Conservation (phyloP, 2,888 invertebrate genomes). For the Stenoptilia bipunctidactyla region DNA sequence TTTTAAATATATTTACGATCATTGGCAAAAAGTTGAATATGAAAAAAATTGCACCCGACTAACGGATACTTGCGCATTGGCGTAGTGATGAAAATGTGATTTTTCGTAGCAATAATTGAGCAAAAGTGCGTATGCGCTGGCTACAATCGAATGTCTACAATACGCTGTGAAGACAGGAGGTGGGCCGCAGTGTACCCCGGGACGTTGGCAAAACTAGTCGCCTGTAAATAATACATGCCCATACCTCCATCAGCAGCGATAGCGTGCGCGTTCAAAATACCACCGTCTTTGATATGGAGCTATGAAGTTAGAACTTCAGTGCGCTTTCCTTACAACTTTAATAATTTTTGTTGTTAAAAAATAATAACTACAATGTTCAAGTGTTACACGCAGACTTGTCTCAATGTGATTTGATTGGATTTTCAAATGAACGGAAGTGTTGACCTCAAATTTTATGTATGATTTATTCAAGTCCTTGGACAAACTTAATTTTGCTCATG, state of each 20-base stretch:
- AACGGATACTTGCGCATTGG: no score
- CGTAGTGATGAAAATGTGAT: no score
- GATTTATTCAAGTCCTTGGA: slow-evolving; percentile 68
- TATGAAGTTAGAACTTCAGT: slow-evolving; percentile 9
- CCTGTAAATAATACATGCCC: slow-evolving; percentile 24
- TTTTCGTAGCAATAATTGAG: no score
- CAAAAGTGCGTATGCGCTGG: no score
- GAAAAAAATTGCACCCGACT: no score
- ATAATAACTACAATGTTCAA: slow-evolving; percentile 10
- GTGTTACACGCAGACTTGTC: slow-evolving; percentile 22
- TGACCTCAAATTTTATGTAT: slow-evolving; percentile 63
- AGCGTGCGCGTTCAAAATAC: slow-evolving; percentile 4
- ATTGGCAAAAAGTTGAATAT: neutral
- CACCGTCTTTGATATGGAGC: slow-evolving; percentile 20
- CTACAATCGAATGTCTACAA: neutral
- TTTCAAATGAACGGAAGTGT: slow-evolving; percentile 56
- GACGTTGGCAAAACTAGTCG: slow-evolving; percentile 34
- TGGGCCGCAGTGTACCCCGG: slow-evolving; percentile 31
- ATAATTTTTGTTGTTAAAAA: neutral
- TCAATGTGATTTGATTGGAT: slow-evolving; percentile 28
- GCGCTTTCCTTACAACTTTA: neutral
- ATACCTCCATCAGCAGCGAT: neutral
- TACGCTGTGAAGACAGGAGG: neutral
- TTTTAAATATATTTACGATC: neutral
- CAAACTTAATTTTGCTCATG: slow-evolving; percentile 62